phyloP scores from a whole-genome alignment of 2,888 invertebrate species.

The Drosophila melanosoma region DNA sequence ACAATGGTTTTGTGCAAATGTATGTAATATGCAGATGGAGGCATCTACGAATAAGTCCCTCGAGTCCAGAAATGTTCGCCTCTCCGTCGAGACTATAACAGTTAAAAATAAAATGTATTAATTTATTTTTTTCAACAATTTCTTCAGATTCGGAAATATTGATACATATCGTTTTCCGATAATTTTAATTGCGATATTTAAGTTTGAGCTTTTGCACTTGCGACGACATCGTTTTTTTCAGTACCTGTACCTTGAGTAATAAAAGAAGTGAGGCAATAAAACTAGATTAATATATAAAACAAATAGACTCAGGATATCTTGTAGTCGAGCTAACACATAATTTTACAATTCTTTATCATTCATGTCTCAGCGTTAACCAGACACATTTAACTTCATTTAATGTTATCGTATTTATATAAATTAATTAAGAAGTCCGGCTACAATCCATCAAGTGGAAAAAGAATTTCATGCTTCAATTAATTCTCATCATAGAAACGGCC shows the following conservation, averaged over 20 bases:
- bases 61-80: neutral
- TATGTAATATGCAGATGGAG: neutral
- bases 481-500: slow-evolving; percentile 67
- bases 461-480: slow-evolving; percentile 64
- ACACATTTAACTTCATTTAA: slow-evolving; percentile 50
- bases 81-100: too few species aligned
- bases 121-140: too few species aligned
- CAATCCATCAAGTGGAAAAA: slow-evolving; percentile 58
- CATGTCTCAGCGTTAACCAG: slow-evolving; percentile 23
- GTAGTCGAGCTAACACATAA: neutral
- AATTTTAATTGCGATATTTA: neutral
- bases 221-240: neutral
- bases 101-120: too few species aligned
- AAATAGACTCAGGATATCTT: neutral
- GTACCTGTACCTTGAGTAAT: neutral
- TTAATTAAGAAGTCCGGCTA: slow-evolving; percentile 52
- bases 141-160: neutral
- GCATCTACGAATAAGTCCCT: neutral
- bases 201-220: neutral
- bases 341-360: neutral
- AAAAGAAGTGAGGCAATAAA: neutral
- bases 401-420: slow-evolving; percentile 55
- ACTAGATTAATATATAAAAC: neutral
- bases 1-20: neutral
- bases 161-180: too few species aligned